These are phyloP conservation scores for Pseudochaenichthys georgianus DNA, from an alignment of 2,797 vertebrate species.

Conservation along the genomic window DNA sequence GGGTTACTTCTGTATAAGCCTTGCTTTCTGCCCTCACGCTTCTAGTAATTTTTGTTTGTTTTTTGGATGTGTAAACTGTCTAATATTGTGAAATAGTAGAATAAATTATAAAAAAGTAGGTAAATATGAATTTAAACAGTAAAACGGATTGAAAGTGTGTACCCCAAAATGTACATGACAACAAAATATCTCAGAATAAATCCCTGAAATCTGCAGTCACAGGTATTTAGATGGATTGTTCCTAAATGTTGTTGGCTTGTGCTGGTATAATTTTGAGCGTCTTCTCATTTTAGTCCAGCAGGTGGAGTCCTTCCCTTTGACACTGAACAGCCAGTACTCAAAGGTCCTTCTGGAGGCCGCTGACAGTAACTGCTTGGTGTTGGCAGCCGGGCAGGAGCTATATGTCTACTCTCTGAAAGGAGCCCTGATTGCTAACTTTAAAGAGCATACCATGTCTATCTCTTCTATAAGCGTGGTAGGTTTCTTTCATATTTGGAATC, in stretches of 20 bases:
- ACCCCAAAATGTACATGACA: background rate
- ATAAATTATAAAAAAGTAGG: too few species aligned
- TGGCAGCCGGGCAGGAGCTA: slow-evolving; percentile 69
- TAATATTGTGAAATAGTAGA: too few species aligned
- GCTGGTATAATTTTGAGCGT: background rate
- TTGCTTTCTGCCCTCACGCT: too few species aligned
- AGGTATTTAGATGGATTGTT: accelerated
- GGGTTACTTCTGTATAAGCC: too few species aligned
- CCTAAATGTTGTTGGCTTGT: background rate
- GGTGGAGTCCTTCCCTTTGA: slow-evolving; percentile 79
- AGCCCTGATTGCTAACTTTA: slow-evolving; percentile 81
- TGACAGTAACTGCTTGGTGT: slow-evolving; percentile 79
- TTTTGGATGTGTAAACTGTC: too few species aligned
- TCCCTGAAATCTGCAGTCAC: background rate
- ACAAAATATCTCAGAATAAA: background rate
- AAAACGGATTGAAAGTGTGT: background rate
- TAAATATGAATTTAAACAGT: background rate
- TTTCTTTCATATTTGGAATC: slow-evolving; percentile 6
- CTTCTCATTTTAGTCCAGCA: slow-evolving; percentile 68
- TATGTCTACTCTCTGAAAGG: slow-evolving; percentile 84
- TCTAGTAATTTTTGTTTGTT: too few species aligned
- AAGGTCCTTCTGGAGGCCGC: slow-evolving; percentile 78
- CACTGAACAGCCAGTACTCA: slow-evolving; percentile 26
- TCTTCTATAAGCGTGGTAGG: slow-evolving; percentile 88
- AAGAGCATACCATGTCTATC: slow-evolving; percentile 85